These are phyloP conservation scores for Dendrocopos noguchii DNA, from an alignment of 2,113 vertebrate genomes.

Conservation along the genomic window DNA sequence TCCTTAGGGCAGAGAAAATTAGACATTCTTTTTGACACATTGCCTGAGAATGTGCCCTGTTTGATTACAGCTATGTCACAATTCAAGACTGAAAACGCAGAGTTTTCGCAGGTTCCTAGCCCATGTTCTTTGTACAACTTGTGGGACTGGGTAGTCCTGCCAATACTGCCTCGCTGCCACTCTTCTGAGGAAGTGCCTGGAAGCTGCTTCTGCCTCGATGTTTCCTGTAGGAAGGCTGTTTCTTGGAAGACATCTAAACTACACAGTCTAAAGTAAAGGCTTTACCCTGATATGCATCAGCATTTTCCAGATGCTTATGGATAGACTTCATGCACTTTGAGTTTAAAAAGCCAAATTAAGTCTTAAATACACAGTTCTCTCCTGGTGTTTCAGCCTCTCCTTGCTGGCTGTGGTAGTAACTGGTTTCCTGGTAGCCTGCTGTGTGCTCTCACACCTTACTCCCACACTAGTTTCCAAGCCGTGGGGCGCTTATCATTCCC, in stretches of 20 bases:
- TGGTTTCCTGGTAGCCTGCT: background rate
- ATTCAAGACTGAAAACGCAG: background rate
- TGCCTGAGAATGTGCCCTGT: background rate
- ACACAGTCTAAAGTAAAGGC: background rate
- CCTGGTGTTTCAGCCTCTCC: background rate
- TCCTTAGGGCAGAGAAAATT: background rate
- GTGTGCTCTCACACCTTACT: background rate
- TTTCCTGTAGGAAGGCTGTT: background rate
- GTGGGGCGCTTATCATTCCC: background rate
- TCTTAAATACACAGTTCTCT: fast-evolving
- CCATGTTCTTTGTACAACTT: background rate
- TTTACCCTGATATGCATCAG: background rate
- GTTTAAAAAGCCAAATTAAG: background rate
- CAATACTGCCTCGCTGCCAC: background rate
- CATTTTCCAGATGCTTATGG: background rate
- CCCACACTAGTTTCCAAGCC: background rate
- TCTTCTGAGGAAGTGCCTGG: background rate
- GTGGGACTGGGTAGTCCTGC: background rate
- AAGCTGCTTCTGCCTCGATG: background rate
- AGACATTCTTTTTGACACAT: background rate
- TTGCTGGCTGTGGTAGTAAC: background rate
- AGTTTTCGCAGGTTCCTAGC: background rate
- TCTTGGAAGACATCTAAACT: background rate
- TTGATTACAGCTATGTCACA: background rate
- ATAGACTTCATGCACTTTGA: background rate